phyloP scores from a whole-genome alignment of 2,797 vertebrate species.

The Pterois miles region DNA sequence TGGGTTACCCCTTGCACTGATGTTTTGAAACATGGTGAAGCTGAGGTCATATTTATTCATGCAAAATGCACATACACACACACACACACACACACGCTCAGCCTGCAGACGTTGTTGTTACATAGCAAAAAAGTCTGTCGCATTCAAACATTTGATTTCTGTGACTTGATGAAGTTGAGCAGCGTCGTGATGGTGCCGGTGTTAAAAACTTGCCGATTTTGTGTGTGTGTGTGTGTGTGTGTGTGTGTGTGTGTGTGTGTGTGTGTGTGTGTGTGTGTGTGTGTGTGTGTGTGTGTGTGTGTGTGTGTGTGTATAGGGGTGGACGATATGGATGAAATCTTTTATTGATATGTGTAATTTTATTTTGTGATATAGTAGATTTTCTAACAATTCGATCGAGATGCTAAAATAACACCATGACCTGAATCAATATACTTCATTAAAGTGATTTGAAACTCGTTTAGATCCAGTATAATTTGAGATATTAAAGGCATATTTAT shows the following conservation, averaged over 20 bases:
- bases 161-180: constrained; percentile 5
- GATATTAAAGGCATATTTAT: neutral
- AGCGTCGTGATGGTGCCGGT: neutral
- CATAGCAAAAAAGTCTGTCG: constrained; percentile 37
- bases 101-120: constrained; percentile 20
- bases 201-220: neutral
- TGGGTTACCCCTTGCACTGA: neutral
- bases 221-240: too few relatives aligned
- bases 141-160: constrained; percentile 32
- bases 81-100: neutral
- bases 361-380: neutral
- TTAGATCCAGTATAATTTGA: neutral
- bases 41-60: constrained; percentile 16
- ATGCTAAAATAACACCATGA: too few relatives aligned
- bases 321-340: neutral
- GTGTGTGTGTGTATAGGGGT: neutral
- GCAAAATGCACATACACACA: constrained; percentile 11
- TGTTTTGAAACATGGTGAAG: constrained; percentile 14
- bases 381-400: neutral
- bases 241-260: neutral
- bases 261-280: neutral
- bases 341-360: neutral
- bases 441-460: neutral
- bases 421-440: neutral
- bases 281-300: neutral